Conservation (phyloP, 2,888 invertebrate genomes). For the Drosophila sordidula region DNA sequence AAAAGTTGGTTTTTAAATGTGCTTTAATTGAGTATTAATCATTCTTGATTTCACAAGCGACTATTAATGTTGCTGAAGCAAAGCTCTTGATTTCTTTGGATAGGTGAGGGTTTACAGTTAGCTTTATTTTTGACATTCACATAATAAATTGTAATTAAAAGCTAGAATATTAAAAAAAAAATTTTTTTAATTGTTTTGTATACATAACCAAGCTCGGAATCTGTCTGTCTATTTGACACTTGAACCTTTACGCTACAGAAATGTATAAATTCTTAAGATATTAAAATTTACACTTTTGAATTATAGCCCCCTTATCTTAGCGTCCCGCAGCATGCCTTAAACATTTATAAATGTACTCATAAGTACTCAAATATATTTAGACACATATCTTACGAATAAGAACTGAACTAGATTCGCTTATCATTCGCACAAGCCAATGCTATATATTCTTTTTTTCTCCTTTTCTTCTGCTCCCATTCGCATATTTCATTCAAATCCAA, state of each 20-base stretch:
- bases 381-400: neutral
- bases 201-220: no score
- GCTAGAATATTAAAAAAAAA: no score
- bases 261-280: neutral
- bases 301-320: neutral
- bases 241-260: neutral
- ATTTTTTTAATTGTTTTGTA: no score
- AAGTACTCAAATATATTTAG: neutral
- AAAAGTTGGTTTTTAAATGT: no score
- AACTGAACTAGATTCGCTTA: conserved; percentile 28
- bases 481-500: conserved; percentile 7
- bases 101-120: no score
- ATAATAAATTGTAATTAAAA: no score
- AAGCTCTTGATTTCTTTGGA: no score
- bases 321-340: neutral
- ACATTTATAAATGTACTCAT: conserved; percentile 8
- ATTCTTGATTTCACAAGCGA: no score
- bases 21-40: no score
- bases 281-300: neutral
- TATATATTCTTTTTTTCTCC: neutral
- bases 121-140: no score
- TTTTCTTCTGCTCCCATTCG: neutral
- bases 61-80: no score
- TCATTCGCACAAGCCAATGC: conserved; percentile 6
- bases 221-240: no score